These are phyloP conservation scores for Terrapene triunguis DNA, from an alignment of 2,113 vertebrate genomes.

Conservation along the genomic window DNA sequence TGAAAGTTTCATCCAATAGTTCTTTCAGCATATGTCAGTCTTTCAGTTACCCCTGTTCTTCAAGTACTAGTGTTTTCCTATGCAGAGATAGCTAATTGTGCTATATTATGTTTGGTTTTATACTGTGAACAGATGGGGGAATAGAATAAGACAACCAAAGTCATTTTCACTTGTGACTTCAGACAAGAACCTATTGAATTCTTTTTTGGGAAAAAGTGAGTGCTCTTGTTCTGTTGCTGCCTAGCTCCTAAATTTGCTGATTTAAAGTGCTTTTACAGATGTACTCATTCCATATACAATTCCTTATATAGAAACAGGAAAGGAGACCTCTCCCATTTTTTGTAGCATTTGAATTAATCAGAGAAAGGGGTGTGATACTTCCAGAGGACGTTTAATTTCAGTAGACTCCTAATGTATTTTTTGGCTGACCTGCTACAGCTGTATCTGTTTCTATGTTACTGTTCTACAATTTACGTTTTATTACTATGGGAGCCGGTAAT, in stretches of 20 bases:
- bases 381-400: constrained; percentile 23
- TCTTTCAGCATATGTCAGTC: not conserved
- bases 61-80: not conserved
- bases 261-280: constrained; percentile 22
- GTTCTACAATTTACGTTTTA: not conserved
- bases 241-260: not conserved
- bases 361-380: not conserved
- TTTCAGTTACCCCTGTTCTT: not conserved
- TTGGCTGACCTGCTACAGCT: not conserved
- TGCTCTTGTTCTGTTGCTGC: not conserved
- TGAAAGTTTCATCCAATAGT: not conserved
- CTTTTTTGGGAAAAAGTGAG: not conserved
- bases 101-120: not conserved
- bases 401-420: not conserved
- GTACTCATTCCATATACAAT: not conserved
- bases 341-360: not conserved
- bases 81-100: not conserved
- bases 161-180: not conserved
- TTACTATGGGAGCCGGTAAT: not conserved
- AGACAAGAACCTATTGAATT: not conserved
- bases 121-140: not conserved
- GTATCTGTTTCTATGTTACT: not conserved
- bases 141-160: not conserved
- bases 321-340: not conserved
- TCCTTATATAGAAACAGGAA: constrained; percentile 9